These are phyloP conservation scores for Pampusana beccarii DNA, from an alignment of 2,113 vertebrate genomes.

Conservation along the genomic window DNA sequence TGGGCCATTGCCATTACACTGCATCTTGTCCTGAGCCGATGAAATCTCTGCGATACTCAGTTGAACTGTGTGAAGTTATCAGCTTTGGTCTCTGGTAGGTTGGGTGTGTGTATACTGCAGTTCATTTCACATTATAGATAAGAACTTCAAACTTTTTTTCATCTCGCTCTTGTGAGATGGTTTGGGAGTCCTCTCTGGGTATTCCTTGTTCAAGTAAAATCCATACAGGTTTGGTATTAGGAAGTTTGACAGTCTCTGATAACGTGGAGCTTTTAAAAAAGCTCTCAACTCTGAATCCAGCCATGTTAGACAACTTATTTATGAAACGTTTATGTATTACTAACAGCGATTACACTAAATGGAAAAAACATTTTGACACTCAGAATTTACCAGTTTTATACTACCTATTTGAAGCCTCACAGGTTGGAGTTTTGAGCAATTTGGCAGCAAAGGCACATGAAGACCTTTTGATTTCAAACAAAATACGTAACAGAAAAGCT, in stretches of 20 bases:
- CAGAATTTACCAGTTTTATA: not conserved
- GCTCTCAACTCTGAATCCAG: not conserved
- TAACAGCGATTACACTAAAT: not conserved
- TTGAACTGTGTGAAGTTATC: not conserved
- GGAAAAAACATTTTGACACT: not conserved
- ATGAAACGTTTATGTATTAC: not conserved
- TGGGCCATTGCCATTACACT: not conserved
- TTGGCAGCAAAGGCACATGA: not conserved
- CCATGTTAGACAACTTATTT: not conserved
- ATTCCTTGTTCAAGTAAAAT: not conserved
- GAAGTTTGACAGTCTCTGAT: not conserved
- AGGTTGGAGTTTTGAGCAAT: not conserved
- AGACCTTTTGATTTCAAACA: not conserved
- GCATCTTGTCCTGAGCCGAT: fast-evolving
- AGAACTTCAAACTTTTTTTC: not conserved
- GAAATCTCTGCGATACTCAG: not conserved
- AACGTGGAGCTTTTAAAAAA: not conserved
- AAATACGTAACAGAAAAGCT: not conserved
- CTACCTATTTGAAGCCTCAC: not conserved
- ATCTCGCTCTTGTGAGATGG: not conserved
- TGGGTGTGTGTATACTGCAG: not conserved
- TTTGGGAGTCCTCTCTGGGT: not conserved
- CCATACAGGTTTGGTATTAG: not conserved
- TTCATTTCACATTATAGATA: not conserved
- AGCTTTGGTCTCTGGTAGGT: not conserved